These are phyloP conservation scores for Hypsopygia costalis DNA, from an alignment of 2,888 invertebrate species.

Conservation along the genomic window DNA sequence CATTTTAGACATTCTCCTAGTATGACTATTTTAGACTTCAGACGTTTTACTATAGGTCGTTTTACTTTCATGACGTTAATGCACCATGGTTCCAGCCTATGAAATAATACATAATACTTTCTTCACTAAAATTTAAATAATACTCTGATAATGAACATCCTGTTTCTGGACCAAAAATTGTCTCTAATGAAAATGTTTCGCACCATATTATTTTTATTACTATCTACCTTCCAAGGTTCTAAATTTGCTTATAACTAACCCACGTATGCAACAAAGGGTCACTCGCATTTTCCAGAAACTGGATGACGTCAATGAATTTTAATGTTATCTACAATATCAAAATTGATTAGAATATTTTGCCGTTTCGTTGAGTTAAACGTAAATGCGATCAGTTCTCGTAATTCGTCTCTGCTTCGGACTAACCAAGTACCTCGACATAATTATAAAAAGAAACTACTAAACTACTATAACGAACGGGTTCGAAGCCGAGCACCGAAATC, in stretches of 20 bases:
- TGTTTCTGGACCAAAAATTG: neutral
- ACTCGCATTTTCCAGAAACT: neutral
- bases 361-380: constrained; percentile 1
- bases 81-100: no score
- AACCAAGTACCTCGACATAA: constrained; percentile 54
- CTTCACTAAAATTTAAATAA: neutral
- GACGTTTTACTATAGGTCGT: no score
- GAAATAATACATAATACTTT: no score
- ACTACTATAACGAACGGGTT: constrained; percentile 24
- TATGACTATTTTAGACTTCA: no score
- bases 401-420: constrained; percentile 57
- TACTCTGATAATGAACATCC: neutral
- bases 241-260: no score
- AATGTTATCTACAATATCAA: neutral
- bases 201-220: no score
- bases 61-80: no score
- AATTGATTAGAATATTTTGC: neutral
- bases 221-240: no score
- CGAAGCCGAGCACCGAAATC: constrained; percentile 51
- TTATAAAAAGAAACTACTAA: constrained; percentile 34
- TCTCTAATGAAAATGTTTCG: no score
- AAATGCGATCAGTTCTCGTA: constrained; percentile 20
- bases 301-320: neutral
- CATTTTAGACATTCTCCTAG: no score
- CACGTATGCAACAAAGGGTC: no score